These are phyloP conservation scores for Thera britannica DNA, from an alignment of 2,888 invertebrate species.

Conservation along the genomic window DNA sequence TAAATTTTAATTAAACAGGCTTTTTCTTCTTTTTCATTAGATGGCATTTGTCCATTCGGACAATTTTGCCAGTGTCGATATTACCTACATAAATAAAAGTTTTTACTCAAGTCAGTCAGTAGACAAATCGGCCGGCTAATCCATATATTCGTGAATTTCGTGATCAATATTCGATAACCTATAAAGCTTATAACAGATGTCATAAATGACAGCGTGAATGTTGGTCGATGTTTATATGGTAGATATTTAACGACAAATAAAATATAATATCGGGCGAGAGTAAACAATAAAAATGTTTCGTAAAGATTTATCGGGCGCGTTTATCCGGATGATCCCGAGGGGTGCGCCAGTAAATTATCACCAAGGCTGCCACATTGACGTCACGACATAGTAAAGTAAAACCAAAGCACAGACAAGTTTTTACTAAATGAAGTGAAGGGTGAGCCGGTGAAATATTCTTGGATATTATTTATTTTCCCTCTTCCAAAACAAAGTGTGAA, in stretches of 20 bases:
- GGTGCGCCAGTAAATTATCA: conserved; percentile 61
- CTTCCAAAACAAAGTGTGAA: too few relatives aligned
- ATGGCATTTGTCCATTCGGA: too few relatives aligned
- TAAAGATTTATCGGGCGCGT: conserved; percentile 61
- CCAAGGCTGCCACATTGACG: conserved; percentile 45
- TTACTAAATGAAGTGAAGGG: conserved; percentile 24
- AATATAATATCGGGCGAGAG: conserved; percentile 51
- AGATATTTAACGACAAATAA: conserved; percentile 52
- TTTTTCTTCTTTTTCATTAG: too few relatives aligned
- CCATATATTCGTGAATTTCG: conserved; percentile 32
- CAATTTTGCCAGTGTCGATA: too few relatives aligned
- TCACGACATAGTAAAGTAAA: conserved; percentile 35
- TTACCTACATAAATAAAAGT: too few relatives aligned
- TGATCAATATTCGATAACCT: conserved; percentile 48
- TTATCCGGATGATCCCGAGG: conserved; percentile 65
- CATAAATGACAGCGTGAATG: conserved; percentile 48
- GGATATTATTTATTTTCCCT: too few relatives aligned
- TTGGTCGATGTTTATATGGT: conserved; percentile 46
- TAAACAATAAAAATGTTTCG: conserved; percentile 57
- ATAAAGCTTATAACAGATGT: conserved; percentile 39
- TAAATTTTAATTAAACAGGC: too few relatives aligned
- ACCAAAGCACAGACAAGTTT: conserved; percentile 27
- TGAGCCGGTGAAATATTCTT: neutral
- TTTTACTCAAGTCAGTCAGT: too few relatives aligned
- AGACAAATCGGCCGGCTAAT: conserved; percentile 19